Evolutionary conservation across 1,140 invertebrate species (phyloP), one percentile per base, ranked within the genome.

Genomic region (Cotesia typhae): DNA sequence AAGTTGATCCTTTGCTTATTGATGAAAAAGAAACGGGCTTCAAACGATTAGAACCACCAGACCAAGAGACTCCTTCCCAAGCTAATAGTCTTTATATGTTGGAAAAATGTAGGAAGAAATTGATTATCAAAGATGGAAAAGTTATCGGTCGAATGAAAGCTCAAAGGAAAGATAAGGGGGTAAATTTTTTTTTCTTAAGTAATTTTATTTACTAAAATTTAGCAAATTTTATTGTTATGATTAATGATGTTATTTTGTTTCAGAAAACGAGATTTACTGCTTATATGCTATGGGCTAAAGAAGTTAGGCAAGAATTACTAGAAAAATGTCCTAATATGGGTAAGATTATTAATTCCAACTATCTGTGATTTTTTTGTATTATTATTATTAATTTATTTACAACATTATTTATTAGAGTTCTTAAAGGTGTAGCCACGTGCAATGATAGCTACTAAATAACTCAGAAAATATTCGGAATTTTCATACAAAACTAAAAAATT

Each of bases 231-330:
- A 51, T 67, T 67, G 0, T 7, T 1, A 20, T 59, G 35, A 59
- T 20, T 28, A 7, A 14, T 20, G 6, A 4, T 72, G 35, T 63
- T 61, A 73, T 74, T 70, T 78, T 47, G n/a, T 82, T 87, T 78
- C 80, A 93, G 92, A 93, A 93, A 87, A 90, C 92, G 4, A 88
- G 93, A 73, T 92, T 94, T 71, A 96, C 95, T 2, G 95, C 95
- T 1, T 97, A 96, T 84, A 95, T 95, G 91, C 87, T 96, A 77
- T 96, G 95, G 94, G 93, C 94, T 4, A 92, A 94, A 79, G 93
- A 95, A 80, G 90, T 94, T 41, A 88, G 95, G 60, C 91, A 92
- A 76, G 90, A 92, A 74, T 88, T 95, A 73, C 84, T 92, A 41
- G 88, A 90, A 72, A 89, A 91, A 78, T 89, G 92, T 87, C 94